Evolutionary conservation across 2,113 vertebrate genomes (phyloP).

Genomic region (Tetraodon nigroviridis): DNA sequence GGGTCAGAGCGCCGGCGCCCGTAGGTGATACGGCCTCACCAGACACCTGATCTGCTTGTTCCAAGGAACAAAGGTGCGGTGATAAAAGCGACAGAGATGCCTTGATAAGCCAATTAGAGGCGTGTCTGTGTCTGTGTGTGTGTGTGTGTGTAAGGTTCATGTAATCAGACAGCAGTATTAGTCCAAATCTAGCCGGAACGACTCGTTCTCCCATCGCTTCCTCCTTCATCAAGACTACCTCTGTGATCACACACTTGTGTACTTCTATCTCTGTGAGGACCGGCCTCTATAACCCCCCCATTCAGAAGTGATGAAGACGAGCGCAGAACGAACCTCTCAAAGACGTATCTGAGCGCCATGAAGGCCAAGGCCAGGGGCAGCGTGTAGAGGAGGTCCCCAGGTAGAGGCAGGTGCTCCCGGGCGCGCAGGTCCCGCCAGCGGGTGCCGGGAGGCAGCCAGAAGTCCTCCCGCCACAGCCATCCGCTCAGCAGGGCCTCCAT

Average conservation of each 20-base stretch:
- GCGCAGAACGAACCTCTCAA: constrained; percentile 79
- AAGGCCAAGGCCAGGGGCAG: constrained; percentile 80
- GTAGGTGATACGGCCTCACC: constrained; percentile 37
- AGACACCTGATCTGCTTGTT: constrained; percentile 42
- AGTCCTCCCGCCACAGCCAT: constrained; percentile 83
- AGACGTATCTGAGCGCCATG: constrained; percentile 72
- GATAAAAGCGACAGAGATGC: constrained; percentile 1
- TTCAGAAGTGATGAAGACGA: not conserved
- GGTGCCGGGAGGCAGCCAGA: constrained; percentile 84
- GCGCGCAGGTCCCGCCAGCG: constrained; percentile 81
- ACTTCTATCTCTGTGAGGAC: too few relatives aligned
- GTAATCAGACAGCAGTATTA: too few relatives aligned
- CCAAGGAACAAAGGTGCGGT: constrained; percentile 8
- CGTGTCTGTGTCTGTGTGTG: too few relatives aligned
- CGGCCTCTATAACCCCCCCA: too few relatives aligned
- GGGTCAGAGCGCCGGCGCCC: constrained; percentile 19
- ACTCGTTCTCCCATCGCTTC: too few relatives aligned
- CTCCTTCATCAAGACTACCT: too few relatives aligned
- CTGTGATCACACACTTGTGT: too few relatives aligned
- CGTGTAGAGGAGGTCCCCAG: constrained; percentile 76
- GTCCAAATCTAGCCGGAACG: too few relatives aligned
- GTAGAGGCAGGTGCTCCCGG: constrained; percentile 73
- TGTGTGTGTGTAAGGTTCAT: not conserved
- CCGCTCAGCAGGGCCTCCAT: constrained; percentile 79
- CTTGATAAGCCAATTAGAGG: constrained; percentile 36